phyloP scores from a whole-genome alignment of 2,888 invertebrate genomes.

The Dendrolimus pini region DNA sequence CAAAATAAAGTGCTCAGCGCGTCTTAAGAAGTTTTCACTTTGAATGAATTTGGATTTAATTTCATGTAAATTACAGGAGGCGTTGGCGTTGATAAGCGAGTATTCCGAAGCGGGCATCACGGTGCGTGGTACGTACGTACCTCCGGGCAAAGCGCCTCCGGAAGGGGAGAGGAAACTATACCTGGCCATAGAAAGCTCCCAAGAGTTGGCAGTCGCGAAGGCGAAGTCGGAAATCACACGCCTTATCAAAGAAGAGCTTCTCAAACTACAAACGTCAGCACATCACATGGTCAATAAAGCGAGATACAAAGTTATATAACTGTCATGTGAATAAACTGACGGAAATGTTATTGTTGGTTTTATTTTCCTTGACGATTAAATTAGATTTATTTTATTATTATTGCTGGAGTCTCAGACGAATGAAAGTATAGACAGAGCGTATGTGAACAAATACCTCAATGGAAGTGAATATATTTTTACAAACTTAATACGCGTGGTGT shows the following conservation, averaged over 20 bases:
- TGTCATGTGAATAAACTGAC: conserved; percentile 35
- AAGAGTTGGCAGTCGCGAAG: conserved; percentile 95
- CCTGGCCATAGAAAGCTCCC: conserved; percentile 98
- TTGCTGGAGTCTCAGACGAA: too few species aligned
- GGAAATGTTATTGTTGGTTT: conserved; percentile 21
- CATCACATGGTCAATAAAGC: conserved; percentile 94
- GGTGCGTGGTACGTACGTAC: conserved; percentile 97
- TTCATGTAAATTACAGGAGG: conserved; percentile 80
- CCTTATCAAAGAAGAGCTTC: conserved; percentile 97
- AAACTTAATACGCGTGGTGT: too few species aligned
- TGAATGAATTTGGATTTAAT: too few species aligned
- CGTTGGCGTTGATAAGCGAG: conserved; percentile 97
- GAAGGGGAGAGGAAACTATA: conserved; percentile 97
- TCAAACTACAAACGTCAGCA: conserved; percentile 91
- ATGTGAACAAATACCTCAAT: too few species aligned
- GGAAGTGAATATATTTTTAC: too few species aligned
- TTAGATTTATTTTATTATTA: too few species aligned
- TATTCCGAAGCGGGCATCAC: conserved; percentile 99
- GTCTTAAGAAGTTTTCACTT: too few species aligned
- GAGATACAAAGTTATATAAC: conserved; percentile 94
- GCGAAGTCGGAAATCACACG: conserved; percentile 98
- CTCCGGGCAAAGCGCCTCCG: conserved; percentile 90
- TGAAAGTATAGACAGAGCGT: too few species aligned
- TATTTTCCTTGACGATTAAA: conserved; percentile 1
- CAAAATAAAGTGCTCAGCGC: too few species aligned